These are phyloP conservation scores for Conops quadrifasciatus DNA, from an alignment of 2,888 invertebrate genomes.

Conservation along the genomic window DNA sequence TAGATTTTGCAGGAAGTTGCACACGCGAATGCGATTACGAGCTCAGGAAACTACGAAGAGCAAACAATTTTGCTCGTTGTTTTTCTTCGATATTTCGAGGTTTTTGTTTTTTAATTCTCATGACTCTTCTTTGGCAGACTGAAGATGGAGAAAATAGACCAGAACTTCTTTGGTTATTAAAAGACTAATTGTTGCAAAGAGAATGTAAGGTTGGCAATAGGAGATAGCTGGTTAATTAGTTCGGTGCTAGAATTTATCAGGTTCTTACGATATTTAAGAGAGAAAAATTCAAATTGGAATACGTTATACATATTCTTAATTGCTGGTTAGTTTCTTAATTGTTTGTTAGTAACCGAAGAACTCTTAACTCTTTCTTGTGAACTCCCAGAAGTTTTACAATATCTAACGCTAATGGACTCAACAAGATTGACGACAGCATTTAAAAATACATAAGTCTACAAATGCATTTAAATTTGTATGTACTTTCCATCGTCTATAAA, in stretches of 20 bases:
- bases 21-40: constrained; percentile 54
- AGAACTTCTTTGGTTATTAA: too few relatives aligned
- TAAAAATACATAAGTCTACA: background rate
- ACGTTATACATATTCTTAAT: too few relatives aligned
- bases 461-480: background rate
- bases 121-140: constrained; percentile 17
- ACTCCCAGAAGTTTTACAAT: too few relatives aligned
- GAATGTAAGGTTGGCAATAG: too few relatives aligned
- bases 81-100: background rate
- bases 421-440: background rate
- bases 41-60: constrained; percentile 38
- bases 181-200: constrained; percentile 15
- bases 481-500: constrained; percentile 26
- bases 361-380: too few relatives aligned
- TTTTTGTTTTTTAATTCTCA: constrained; percentile 3
- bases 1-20: constrained; percentile 57
- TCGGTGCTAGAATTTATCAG: too few relatives aligned
- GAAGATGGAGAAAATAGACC: constrained; percentile 2
- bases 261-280: too few relatives aligned
- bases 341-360: too few relatives aligned
- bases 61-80: constrained; percentile 35
- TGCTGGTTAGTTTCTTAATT: too few relatives aligned
- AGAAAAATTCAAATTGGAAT: too few relatives aligned
- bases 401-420: background rate
- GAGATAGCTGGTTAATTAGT: too few relatives aligned